Evolutionary conservation across 2,888 invertebrate species (phyloP).

Genomic region (Gasteruption jaculator): DNA sequence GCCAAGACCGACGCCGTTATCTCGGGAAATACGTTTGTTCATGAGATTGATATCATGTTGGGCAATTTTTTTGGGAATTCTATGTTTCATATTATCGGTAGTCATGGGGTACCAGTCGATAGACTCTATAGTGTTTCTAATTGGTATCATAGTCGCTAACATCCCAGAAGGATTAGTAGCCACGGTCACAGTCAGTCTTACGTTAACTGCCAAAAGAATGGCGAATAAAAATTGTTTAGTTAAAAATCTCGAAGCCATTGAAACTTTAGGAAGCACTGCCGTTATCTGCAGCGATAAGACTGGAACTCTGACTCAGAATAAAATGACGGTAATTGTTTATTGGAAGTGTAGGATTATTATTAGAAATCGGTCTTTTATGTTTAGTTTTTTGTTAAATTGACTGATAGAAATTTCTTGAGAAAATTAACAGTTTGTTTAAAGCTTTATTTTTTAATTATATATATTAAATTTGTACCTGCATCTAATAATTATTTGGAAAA

Average conservation of each 20-base stretch:
- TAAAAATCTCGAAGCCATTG: constrained; percentile 75
- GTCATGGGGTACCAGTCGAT: constrained; percentile 63
- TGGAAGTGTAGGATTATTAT: constrained; percentile 30
- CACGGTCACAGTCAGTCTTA: constrained; percentile 73
- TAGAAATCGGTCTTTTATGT: background rate
- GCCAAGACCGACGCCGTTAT: constrained; percentile 70
- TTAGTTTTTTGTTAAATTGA: constrained; percentile 51
- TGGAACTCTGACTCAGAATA: constrained; percentile 70
- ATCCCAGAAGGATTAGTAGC: constrained; percentile 75
- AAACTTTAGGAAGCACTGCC: constrained; percentile 73
- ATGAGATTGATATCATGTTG: constrained; percentile 67
- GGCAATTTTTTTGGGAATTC: constrained; percentile 63
- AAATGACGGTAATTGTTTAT: constrained; percentile 68
- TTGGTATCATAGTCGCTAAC: constrained; percentile 75
- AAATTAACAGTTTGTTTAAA: background rate
- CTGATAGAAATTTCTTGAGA: constrained; percentile 41
- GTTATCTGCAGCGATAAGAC: constrained; percentile 79
- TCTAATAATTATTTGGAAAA: too few species aligned
- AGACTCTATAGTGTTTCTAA: constrained; percentile 64
- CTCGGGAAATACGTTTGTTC: constrained; percentile 72
- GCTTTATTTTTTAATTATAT: background rate
- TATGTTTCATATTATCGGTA: constrained; percentile 70
- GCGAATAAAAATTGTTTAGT: constrained; percentile 73
- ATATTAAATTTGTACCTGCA: constrained; percentile 1
- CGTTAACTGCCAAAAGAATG: constrained; percentile 70